Conservation (phyloP, 1,140 invertebrate genomes). For the Reticulitermes speratus region DNA sequence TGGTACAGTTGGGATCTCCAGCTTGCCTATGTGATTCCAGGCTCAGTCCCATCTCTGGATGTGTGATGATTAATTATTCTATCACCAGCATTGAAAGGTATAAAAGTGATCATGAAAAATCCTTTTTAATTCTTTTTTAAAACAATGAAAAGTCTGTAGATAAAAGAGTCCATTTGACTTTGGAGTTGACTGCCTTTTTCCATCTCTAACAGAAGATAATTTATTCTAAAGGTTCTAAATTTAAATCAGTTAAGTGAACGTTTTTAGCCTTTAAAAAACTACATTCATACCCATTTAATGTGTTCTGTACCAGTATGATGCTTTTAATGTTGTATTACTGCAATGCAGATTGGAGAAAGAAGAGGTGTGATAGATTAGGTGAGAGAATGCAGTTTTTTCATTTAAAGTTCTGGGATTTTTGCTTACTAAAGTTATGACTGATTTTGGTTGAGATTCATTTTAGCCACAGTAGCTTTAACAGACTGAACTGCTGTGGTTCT, state of each 20-base stretch:
- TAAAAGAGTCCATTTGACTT: neutral
- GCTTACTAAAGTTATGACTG: neutral
- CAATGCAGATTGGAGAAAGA: neutral
- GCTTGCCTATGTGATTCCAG: neutral
- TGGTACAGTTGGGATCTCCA: slow-evolving; percentile 10
- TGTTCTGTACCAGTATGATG: neutral
- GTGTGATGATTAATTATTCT: neutral
- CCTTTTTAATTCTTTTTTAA: neutral
- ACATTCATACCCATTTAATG: neutral
- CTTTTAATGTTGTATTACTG: neutral
- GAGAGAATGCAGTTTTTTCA: neutral
- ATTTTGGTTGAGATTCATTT: neutral
- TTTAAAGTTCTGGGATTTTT: neutral
- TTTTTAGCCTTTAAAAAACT: neutral
- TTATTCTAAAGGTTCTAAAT: neutral
- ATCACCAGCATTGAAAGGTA: slow-evolving; percentile 6
- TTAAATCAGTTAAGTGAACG: neutral
- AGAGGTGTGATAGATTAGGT: slow-evolving; percentile 9
- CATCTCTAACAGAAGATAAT: neutral
- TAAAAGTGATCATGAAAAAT: neutral
- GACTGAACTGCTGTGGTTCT: too few species aligned
- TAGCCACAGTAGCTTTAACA: neutral
- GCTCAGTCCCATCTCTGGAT: neutral
- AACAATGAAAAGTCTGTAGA: slow-evolving; percentile 18
- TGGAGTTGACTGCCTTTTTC: neutral